These are phyloP conservation scores for Lepus europaeus DNA, from an alignment of 2,113 vertebrate genomes.

Conservation along the genomic window DNA sequence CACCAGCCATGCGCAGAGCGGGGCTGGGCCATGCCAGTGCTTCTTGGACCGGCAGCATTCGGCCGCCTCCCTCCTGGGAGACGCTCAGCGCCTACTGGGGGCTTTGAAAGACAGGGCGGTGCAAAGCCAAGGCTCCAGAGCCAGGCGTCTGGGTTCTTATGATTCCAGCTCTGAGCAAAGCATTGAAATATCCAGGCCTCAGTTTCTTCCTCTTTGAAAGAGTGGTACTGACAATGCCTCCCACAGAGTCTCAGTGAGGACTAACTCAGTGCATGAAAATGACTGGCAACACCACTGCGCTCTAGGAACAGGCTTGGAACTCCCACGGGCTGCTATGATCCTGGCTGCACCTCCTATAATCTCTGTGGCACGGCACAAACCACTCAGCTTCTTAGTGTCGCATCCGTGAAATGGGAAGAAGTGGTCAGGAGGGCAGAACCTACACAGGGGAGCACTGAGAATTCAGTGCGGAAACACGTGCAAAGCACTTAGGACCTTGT, in stretches of 20 bases:
- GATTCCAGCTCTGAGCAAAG: not conserved
- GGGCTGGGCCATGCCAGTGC: fast-evolving
- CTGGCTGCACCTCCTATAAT: not conserved
- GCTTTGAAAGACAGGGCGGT: not conserved
- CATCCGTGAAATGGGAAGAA: not conserved
- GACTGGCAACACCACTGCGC: fast-evolving
- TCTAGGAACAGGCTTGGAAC: not conserved
- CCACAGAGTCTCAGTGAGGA: not conserved
- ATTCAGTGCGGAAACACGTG: fast-evolving
- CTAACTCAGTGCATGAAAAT: not conserved
- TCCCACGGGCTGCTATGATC: not conserved
- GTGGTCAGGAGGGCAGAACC: fast-evolving
- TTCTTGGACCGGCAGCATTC: not conserved
- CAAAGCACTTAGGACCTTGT: not conserved
- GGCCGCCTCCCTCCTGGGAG: fast-evolving
- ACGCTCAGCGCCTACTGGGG: not conserved
- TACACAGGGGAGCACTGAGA: not conserved
- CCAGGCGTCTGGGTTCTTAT: not conserved
- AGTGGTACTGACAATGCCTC: not conserved
- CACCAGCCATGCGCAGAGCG: not conserved
- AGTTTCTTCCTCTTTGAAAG: not conserved
- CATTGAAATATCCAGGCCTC: not conserved
- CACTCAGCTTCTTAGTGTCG: not conserved
- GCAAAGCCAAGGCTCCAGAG: not conserved
- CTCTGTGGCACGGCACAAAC: not conserved